Percentiles rank a stretch among this genome's conserved stretches.
These are phyloP conservation scores for Leptinotarsa texana DNA, from an alignment of 1,140 invertebrate species.

Conservation along the genomic window DNA sequence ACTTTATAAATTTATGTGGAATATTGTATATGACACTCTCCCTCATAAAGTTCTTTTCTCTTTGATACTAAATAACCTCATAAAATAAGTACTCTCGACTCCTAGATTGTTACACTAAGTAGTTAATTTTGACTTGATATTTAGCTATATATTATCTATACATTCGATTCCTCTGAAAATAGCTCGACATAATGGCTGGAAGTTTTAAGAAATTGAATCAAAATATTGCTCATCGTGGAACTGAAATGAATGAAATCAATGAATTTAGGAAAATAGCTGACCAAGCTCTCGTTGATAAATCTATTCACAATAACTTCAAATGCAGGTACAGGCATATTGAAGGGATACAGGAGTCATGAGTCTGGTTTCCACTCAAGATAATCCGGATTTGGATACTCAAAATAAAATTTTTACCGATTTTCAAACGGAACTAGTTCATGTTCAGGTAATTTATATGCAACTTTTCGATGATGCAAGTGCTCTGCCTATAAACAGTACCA, in stretches of 20 bases:
- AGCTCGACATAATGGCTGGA: background rate
- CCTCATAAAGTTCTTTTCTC: no score
- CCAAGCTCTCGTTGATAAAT: background rate
- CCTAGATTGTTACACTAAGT: no score
- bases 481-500: background rate
- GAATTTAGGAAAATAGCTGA: background rate
- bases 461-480: background rate
- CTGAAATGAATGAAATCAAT: background rate
- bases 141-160: no score
- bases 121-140: no score
- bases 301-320: background rate
- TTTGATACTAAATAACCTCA: no score
- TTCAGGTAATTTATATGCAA: background rate
- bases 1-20: no score
- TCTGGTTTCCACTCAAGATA: background rate
- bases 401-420: background rate
- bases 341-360: no score
- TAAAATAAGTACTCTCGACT: no score
- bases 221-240: background rate
- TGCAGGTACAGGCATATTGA: background rate
- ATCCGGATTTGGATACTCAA: background rate
- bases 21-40: no score
- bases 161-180: background rate
- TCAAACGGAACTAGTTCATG: background rate
- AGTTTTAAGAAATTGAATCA: background rate